Evolutionary conservation across 2,113 vertebrate genomes (phyloP), one percentile per base, ranked within the genome.

Genomic region (Perccottus glenii): DNA sequence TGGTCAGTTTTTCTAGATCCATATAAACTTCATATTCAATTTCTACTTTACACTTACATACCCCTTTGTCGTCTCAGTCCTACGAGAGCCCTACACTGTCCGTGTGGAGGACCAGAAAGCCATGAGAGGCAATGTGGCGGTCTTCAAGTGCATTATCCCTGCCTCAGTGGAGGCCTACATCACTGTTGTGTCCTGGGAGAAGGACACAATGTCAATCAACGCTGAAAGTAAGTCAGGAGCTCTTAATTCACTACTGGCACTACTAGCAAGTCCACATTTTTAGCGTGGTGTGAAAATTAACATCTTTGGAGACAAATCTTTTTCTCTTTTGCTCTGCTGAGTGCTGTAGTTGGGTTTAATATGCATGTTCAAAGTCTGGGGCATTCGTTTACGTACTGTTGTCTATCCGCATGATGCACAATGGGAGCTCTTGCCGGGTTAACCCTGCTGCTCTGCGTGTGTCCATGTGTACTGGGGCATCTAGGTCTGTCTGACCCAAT

Each of bases 101-200:
- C 96, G 97, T 75, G 97, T 98, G 95, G 98, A 98, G 93, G 97
- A 99, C 93, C 98, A 98, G 95, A 99, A 96, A 95, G 97, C 97
- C 94, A 98, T 98, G 97, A 96, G 98, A 95, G 97, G 98, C 94
- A 97, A 98, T 95, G 96, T 98, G 87, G 97, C 95, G 78, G 98
- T 98, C 93, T 99, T 99, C 95, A 99, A 99, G 97, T 99, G 98
- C 96, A 99, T 99, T 98, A 99, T 99, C 92, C 96, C 97, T 88
- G 93, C 96, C 94, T 98, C 96, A 65, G 98, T 99, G 93, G 98
- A 98, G 95, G 95, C 95, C 78, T 98, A 99, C 88, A 93, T 99
- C 95, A 94, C 95, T 89, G 97, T 99, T 91, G 93, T 98, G 93
- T 99, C 98, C 87, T 99, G 98, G 98, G 98, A 99, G 94, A 99